Evolutionary conservation across 2,888 invertebrate genomes (phyloP), one percentile per base, ranked within the genome.

Genomic region (Pristionchus japonicus): DNA sequence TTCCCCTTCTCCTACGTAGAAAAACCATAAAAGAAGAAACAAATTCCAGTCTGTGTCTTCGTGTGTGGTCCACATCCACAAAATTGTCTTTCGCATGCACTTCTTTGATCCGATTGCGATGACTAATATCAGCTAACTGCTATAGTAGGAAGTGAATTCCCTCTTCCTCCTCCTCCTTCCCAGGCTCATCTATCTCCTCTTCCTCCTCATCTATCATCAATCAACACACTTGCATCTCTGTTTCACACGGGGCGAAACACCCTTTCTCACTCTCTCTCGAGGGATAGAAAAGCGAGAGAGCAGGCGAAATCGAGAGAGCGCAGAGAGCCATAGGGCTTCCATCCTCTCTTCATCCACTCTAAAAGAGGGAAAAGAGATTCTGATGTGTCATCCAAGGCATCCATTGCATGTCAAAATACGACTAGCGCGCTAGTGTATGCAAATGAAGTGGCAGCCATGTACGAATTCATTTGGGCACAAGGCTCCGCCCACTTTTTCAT

Each of bases 171-270:
- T 11, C 23, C 37, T 27, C 77, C 77, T 77, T 77, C 77, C 77
- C 77, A 77, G 43, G n/a, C 77, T n/a, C 77, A 77, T 77, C n/a
- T n/a, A n/a, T n/a, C n/a, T 27, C 77, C 77, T 77, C 47, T 43
- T 43, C 77, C 43, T n/a, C 13, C 77, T n/a, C 77, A 77, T 77
- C 77, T 77, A 77, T 77, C 77, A 77, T 77, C 77, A n/a, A 77
- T 77, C 77, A 77, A 77, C 77, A 13, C 13, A 23, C 40, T 1
- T 23, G 2, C n/a, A 23, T 9, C 77, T 27, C 77, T 43, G 40
- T 74, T 77, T 37, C 70, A 7, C n/a, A n/a, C 57, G 23, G 4
- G 57, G 57, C 15, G 7, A 23, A n/a, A n/a, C n/a, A n/a, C n/a
- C n/a, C n/a, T n/a, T n/a, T n/a, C 31, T 13, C 64, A 67, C 67